Conservation (phyloP, 2,113 vertebrate species). For the Caranx ignobilis region DNA sequence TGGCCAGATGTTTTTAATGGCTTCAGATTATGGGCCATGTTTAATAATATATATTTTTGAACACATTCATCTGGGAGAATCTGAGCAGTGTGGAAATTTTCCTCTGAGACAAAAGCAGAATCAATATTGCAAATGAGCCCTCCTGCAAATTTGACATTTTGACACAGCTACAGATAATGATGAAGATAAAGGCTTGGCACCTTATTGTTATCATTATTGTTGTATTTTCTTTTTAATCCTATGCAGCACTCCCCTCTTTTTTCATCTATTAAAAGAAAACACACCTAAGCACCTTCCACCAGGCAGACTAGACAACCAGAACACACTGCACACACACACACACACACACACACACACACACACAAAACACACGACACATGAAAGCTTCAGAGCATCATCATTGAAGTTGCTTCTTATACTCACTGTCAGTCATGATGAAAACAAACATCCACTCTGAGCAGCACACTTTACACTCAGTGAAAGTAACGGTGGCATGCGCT, state of each 20-base stretch:
- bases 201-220: neutral
- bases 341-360: constrained; percentile 43
- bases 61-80: constrained; percentile 3
- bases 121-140: constrained; percentile 33
- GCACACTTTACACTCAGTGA: constrained; percentile 23
- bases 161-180: constrained; percentile 6
- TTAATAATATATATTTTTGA: constrained; percentile 17
- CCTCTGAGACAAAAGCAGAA: constrained; percentile 22
- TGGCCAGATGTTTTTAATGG: constrained; percentile 65
- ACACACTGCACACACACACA: constrained; percentile 29
- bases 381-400: constrained; percentile 61
- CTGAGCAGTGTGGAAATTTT: neutral
- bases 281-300: constrained; percentile 40
- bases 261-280: constrained; percentile 26
- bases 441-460: constrained; percentile 27
- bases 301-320: constrained; percentile 40
- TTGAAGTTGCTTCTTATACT: constrained; percentile 28
- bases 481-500: constrained; percentile 44
- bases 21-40: constrained; percentile 29
- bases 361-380: constrained; percentile 52
- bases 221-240: neutral
- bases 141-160: constrained; percentile 3
- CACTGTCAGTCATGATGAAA: constrained; percentile 39
- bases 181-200: neutral
- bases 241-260: constrained; percentile 17